Evolutionary conservation across 2,113 vertebrate genomes (phyloP).

Genomic region (Limnothrissa miodon): DNA sequence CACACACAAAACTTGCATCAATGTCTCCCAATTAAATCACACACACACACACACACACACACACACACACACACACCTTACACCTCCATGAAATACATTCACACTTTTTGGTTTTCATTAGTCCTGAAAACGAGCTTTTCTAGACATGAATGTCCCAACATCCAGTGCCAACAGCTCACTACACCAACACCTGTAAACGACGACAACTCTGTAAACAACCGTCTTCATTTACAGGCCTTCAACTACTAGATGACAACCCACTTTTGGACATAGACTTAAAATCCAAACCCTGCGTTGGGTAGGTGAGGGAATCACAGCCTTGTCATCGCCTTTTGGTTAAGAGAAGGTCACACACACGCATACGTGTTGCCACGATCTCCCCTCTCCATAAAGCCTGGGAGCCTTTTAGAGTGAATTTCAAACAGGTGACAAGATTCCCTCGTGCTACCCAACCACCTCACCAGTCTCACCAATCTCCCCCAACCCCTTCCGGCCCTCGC

Average conservation of each 20-base stretch:
- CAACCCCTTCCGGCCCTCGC: conserved; percentile 37
- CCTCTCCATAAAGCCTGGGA: neutral
- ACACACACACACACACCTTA: neutral
- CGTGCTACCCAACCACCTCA: neutral
- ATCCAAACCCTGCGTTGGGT: neutral
- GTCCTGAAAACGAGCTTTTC: conserved; percentile 2
- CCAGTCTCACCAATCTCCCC: neutral
- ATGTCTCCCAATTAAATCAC: neutral
- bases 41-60: neutral
- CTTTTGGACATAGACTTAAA: neutral
- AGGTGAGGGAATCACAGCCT: neutral
- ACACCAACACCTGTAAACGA: neutral
- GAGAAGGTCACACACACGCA: neutral
- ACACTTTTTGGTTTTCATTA: neutral
- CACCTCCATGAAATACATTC: neutral
- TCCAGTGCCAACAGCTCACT: neutral
- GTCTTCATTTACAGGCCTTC: neutral
- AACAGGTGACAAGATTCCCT: neutral
- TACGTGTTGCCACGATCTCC: neutral
- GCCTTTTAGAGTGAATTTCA: neutral
- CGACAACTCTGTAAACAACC: neutral
- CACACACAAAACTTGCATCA: neutral
- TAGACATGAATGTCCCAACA: neutral
- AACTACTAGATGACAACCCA: neutral
- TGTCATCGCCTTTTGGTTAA: neutral